Conservation (phyloP, 2,888 invertebrate species). For the Agrochola lychnidis region DNA sequence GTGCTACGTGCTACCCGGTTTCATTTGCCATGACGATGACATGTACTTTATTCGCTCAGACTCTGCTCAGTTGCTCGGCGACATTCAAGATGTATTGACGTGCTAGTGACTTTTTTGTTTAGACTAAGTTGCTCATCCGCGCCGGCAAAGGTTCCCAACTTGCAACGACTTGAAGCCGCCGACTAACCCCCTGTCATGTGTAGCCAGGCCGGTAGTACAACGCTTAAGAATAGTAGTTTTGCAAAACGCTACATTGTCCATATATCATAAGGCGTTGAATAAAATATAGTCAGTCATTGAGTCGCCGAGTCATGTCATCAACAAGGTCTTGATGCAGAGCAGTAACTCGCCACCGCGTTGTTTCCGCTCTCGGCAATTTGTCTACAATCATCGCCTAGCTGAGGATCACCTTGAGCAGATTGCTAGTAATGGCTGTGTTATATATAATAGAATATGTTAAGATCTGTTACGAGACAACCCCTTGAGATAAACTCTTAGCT, state of each 20-base stretch:
- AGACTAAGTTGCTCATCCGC: neutral
- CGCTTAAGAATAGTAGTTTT: neutral
- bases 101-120: neutral
- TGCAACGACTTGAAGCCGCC: neutral
- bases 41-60: neutral
- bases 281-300: neutral
- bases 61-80: neutral
- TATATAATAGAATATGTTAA: constrained; percentile 32
- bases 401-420: constrained; percentile 36
- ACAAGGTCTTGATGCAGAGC: constrained; percentile 30
- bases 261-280: constrained; percentile 1
- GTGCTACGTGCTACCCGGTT: neutral
- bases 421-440: constrained; percentile 27
- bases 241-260: neutral
- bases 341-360: constrained; percentile 26
- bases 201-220: neutral
- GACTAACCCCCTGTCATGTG: neutral
- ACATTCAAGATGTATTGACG: neutral
- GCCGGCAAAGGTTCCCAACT: neutral
- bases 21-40: neutral
- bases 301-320: neutral
- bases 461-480: constrained; percentile 25
- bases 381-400: constrained; percentile 45
- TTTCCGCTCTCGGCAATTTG: constrained; percentile 50
- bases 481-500: constrained; percentile 5